phyloP scores from a whole-genome alignment of 2,113 vertebrate genomes.

The Nestor notabilis region DNA sequence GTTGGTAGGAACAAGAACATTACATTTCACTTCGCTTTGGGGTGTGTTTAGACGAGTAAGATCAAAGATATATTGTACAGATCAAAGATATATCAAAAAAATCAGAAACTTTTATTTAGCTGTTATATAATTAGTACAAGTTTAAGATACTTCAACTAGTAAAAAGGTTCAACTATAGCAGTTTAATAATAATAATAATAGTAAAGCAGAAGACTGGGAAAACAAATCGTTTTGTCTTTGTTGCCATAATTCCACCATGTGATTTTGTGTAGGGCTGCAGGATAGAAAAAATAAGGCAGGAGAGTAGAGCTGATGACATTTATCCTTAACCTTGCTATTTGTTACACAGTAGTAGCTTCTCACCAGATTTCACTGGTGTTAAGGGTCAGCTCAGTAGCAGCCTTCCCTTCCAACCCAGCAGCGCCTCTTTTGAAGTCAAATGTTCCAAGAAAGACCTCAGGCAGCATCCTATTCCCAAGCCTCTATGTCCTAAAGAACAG shows the following conservation, averaged over 20 bases:
- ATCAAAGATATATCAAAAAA: not conserved
- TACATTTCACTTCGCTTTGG: not conserved
- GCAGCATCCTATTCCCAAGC: slow-evolving; percentile 13
- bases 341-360: not conserved
- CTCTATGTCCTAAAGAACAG: not conserved
- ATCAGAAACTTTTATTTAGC: not conserved
- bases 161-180: not conserved
- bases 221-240: not conserved
- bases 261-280: not conserved
- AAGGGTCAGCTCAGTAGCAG: not conserved
- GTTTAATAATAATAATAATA: too few species aligned
- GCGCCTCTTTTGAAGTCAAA: not conserved
- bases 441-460: not conserved
- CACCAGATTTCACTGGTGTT: not conserved
- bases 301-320: not conserved
- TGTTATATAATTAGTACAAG: not conserved
- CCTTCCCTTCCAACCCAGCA: not conserved
- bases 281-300: not conserved
- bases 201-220: not conserved
- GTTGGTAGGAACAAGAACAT: not conserved
- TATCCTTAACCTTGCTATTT: not conserved
- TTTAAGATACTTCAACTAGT: not conserved
- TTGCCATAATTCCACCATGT: not conserved
- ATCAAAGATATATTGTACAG: not conserved
- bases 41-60: not conserved